These are phyloP conservation scores for Chironomus tepperi DNA, from an alignment of 1,140 invertebrate genomes.

Conservation along the genomic window DNA sequence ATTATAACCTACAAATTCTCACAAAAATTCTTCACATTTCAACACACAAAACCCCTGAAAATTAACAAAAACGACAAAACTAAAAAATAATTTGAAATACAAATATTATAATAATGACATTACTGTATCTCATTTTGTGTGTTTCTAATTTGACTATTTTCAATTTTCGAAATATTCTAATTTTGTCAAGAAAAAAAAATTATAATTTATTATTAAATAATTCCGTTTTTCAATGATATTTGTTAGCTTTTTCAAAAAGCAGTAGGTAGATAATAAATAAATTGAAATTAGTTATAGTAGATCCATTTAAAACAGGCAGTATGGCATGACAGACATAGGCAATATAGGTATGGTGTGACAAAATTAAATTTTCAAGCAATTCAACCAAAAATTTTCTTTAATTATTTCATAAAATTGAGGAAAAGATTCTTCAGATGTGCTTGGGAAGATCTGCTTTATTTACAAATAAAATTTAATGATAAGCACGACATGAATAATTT, in stretches of 20 bases:
- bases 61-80: too few species aligned
- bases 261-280: not conserved
- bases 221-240: conserved; percentile 5
- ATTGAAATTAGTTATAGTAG: conserved; percentile 5
- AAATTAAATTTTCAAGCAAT: not conserved
- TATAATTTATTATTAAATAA: conserved; percentile 4
- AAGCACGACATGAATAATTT: too few species aligned
- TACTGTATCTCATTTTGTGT: too few species aligned
- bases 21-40: too few species aligned
- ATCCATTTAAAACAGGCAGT: not conserved
- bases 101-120: too few species aligned
- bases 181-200: too few species aligned
- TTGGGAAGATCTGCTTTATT: not conserved
- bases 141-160: too few species aligned
- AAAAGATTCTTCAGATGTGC: not conserved
- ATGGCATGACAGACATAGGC: not conserved
- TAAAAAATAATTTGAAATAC: too few species aligned
- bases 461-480: not conserved
- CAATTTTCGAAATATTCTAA: too few species aligned
- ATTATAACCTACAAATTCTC: too few species aligned
- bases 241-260: not conserved
- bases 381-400: conserved; percentile 8
- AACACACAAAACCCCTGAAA: too few species aligned
- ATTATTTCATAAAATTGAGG: not conserved
- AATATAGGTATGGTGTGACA: not conserved